These are phyloP conservation scores for Rhabdornis inornatus DNA, from an alignment of 2,113 vertebrate genomes.

Conservation along the genomic window DNA sequence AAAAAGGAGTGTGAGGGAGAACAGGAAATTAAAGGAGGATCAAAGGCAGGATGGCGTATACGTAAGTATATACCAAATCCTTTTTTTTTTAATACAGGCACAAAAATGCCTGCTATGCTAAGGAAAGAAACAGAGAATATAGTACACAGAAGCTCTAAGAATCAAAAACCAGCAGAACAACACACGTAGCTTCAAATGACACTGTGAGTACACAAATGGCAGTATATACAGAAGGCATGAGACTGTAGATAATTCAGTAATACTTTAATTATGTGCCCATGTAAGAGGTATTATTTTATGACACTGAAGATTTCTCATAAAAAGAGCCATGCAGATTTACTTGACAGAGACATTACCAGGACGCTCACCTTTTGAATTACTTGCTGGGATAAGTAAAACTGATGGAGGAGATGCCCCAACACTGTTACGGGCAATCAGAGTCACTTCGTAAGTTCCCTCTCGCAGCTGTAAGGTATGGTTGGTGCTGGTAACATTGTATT, in stretches of 20 bases:
- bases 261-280: neutral
- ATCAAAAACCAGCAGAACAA: neutral
- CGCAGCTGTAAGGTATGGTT: slow-evolving; percentile 55
- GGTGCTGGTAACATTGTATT: slow-evolving; percentile 51
- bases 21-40: neutral
- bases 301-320: neutral
- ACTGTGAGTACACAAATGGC: neutral
- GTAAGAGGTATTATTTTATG: neutral
- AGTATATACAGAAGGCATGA: neutral
- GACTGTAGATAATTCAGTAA: neutral
- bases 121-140: neutral
- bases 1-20: accelerated
- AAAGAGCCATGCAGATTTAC: neutral
- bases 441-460: slow-evolving; percentile 38
- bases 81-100: neutral
- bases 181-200: neutral
- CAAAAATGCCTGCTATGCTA: neutral
- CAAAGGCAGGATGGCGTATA: neutral
- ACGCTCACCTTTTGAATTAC: slow-evolving; percentile 68
- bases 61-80: accelerated
- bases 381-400: slow-evolving; percentile 67
- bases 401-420: slow-evolving; percentile 74
- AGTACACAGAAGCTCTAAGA: neutral
- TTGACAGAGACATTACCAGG: neutral
- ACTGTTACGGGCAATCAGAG: slow-evolving; percentile 76